phyloP scores from a whole-genome alignment of 1,140 invertebrate species.

The Caenorhabditis briggsae region DNA sequence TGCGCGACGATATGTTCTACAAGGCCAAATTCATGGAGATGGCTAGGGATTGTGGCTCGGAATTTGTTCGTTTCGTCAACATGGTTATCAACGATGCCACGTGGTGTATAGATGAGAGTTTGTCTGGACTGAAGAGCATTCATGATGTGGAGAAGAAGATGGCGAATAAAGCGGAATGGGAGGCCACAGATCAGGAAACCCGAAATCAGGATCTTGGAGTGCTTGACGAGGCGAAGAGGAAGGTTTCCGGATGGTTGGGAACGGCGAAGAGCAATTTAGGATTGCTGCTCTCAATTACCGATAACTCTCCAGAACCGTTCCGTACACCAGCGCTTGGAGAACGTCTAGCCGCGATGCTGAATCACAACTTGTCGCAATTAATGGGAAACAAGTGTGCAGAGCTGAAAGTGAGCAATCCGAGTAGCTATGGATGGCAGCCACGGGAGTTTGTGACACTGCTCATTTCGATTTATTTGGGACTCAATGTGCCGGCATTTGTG shows the following conservation, averaged over 20 bases:
- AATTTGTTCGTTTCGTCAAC: constrained; percentile 97
- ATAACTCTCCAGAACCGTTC: constrained; percentile 93
- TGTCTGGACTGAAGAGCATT: constrained; percentile 91
- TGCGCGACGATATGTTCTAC: constrained; percentile 80
- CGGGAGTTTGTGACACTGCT: background rate
- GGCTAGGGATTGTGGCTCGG: constrained; percentile 79
- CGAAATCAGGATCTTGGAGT: constrained; percentile 78
- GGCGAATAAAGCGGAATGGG: constrained; percentile 80
- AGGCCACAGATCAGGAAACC: constrained; percentile 68
- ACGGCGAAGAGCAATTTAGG: constrained; percentile 95
- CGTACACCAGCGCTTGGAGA: constrained; percentile 87
- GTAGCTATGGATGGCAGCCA: constrained; percentile 29
- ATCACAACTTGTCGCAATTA: constrained; percentile 92
- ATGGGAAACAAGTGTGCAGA: constrained; percentile 97
- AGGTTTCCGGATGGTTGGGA: constrained; percentile 89
- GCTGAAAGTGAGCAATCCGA: constrained; percentile 85
- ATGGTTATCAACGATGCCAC: constrained; percentile 99
- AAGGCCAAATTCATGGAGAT: constrained; percentile 80
- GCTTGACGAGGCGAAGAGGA: constrained; percentile 85
- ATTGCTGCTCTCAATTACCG: constrained; percentile 96
- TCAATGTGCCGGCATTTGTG: constrained; percentile 28
- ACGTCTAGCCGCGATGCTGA: constrained; percentile 94
- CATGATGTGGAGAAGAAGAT: constrained; percentile 93
- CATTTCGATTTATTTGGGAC: background rate
- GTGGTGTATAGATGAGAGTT: constrained; percentile 94